Evolutionary conservation across 2,797 vertebrate genomes (phyloP).

Genomic region (Spinus olivaceus): DNA sequence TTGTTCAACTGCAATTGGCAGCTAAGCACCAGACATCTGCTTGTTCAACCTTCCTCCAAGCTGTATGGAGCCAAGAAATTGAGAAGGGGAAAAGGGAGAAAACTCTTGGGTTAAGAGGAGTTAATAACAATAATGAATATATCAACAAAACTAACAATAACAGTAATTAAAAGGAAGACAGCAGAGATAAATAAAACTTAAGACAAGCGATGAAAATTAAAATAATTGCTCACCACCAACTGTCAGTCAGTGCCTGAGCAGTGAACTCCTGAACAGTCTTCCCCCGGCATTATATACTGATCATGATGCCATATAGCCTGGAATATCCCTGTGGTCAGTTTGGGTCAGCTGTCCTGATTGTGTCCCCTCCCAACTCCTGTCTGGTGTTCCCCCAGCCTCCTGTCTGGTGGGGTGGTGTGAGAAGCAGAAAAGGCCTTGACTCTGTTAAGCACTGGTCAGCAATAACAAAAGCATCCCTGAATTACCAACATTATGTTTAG

Average conservation of each 20-base stretch:
- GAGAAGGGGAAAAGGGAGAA: background rate
- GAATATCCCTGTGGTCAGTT: background rate
- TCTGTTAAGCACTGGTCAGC: background rate
- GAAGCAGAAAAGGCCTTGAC: background rate
- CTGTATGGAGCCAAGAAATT: background rate
- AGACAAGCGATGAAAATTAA: background rate
- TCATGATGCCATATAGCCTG: background rate
- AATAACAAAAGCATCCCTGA: background rate
- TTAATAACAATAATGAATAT: background rate
- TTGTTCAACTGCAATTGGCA: background rate
- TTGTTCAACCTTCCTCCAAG: background rate
- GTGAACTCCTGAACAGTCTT: background rate
- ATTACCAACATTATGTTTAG: background rate
- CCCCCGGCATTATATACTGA: background rate
- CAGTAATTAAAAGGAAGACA: background rate
- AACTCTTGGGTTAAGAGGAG: background rate
- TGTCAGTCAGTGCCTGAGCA: background rate
- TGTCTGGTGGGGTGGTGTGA: background rate
- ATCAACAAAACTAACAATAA: background rate
- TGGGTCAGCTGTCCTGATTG: background rate
- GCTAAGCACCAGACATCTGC: background rate
- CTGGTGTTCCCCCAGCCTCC: background rate
- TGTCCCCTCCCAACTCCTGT: background rate
- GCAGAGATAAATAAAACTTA: background rate
- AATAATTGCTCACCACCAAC: background rate